Evolutionary conservation across 2,888 invertebrate species (phyloP), one percentile per base, ranked within the genome.

Genomic region (Dichetophora obliterata): DNA sequence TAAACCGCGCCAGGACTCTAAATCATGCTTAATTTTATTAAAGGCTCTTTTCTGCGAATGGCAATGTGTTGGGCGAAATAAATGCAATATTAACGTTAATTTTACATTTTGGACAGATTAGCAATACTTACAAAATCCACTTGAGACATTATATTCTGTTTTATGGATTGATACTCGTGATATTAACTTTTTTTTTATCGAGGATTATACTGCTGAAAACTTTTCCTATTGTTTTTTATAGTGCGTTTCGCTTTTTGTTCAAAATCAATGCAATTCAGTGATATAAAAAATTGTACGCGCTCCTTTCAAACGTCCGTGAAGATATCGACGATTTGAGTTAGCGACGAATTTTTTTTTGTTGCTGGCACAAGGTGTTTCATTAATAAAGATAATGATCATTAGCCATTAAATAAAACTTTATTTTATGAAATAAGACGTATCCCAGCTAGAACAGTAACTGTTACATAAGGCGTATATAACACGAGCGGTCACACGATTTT

Each of bases 1-100:
- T n/a, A 94, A 91, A 90, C 94, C 93, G 77, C 95, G 92, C 93
- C 94, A 95, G 59, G 92, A 92, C 85, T 95, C 95, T 83, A 95
- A 88, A 80, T 92, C 91, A 80, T 93, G 91, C 85, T 93, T 94
- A 74, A 95, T 86, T 85, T 92, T 93, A 84, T 93, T 93, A 79
- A 93, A 92, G 86, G 94, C 92, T 82, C 93, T 92, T 84, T 95
- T 95, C 94, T 95, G 27, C 2, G 22, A 19, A 37, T n/a, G 66
- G n/a, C n/a, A n/a, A n/a, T n/a, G n/a, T n/a, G n/a, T n/a, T n/a
- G n/a, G n/a, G n/a, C n/a, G n/a, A n/a, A n/a, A n/a, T n/a, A n/a
- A n/a, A n/a, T n/a, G n/a, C n/a, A 50, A 52, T 73, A 2, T 43
- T 8, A 37, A 31, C 5, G 31, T 37, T 37, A 5, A 37, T 57